Percentiles rank a stretch among this genome's conserved stretches.
Conservation (phyloP, 2,797 vertebrate species). For the Notamacropus eugenii region DNA sequence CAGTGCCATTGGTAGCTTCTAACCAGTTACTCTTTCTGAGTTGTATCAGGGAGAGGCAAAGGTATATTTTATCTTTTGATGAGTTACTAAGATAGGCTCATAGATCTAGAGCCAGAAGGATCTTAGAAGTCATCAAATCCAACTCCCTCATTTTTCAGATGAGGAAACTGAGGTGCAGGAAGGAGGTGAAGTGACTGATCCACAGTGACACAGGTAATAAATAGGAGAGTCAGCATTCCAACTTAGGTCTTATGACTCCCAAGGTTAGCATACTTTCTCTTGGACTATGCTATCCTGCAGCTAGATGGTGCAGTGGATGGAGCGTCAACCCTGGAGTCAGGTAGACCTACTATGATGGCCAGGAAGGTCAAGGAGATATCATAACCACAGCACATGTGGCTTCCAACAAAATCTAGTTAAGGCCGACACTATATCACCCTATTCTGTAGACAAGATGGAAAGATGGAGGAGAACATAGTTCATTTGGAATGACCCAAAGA, state of each 20-base stretch:
- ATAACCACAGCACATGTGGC: not conserved
- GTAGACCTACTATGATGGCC: not conserved
- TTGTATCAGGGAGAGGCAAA: not conserved
- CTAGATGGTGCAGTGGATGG: not conserved
- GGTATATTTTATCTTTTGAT: not conserved
- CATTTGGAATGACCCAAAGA: not conserved
- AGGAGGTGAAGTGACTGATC: not conserved
- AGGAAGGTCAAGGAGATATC: not conserved
- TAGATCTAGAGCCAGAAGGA: not conserved
- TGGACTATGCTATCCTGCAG: not conserved
- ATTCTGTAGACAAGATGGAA: not conserved
- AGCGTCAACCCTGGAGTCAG: not conserved
- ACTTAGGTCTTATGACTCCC: not conserved
- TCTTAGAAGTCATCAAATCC: not conserved
- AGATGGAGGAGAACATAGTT: not conserved
- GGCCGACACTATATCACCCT: not conserved
- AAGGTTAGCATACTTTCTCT: not conserved
- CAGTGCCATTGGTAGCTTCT: not conserved
- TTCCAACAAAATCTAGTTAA: not conserved
- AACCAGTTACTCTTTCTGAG: not conserved
- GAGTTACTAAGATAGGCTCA: not conserved
- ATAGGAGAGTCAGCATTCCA: not conserved
- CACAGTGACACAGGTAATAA: not conserved
- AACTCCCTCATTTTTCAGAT: not conserved
- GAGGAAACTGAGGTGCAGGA: not conserved